Percentiles rank a stretch among this genome's conserved stretches.
Conservation (phyloP, 2,113 vertebrate genomes). For the Tragelaphus scriptus region DNA sequence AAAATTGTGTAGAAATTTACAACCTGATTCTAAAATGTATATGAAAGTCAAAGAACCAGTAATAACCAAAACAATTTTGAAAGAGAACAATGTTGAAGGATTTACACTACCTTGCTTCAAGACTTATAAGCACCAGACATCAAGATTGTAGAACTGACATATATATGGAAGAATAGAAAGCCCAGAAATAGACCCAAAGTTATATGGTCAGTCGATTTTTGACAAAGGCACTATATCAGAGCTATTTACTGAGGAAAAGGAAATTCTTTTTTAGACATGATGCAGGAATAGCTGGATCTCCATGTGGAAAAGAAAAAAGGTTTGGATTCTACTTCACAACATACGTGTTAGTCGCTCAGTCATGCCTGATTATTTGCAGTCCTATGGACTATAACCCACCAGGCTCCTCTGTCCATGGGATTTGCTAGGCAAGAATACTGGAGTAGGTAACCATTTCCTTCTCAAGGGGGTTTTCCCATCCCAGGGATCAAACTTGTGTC, state of each 20-base stretch:
- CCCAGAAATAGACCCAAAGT: neutral
- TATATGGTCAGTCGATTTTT: neutral
- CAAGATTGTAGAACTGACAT: neutral
- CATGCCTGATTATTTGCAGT: neutral
- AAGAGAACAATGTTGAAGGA: neutral
- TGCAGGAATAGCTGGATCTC: neutral
- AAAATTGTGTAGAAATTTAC: neutral
- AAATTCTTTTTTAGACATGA: constrained; percentile 10
- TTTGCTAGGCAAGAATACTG: neutral
- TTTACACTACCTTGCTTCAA: neutral
- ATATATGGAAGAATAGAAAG: neutral
- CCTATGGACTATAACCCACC: neutral
- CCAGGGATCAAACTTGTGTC: neutral
- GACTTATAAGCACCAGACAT: neutral
- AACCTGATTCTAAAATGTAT: constrained; percentile 12
- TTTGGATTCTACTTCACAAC: neutral
- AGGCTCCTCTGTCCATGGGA: neutral
- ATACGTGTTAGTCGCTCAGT: neutral
- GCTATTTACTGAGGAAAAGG: neutral
- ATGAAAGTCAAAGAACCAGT: neutral
- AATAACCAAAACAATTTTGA: neutral
- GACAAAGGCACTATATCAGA: constrained; percentile 25
- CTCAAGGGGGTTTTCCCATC: neutral
- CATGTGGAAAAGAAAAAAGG: neutral
- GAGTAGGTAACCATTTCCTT: neutral